These are phyloP conservation scores for Perca schrenkii DNA, from an alignment of 2,113 vertebrate genomes.

Conservation along the genomic window DNA sequence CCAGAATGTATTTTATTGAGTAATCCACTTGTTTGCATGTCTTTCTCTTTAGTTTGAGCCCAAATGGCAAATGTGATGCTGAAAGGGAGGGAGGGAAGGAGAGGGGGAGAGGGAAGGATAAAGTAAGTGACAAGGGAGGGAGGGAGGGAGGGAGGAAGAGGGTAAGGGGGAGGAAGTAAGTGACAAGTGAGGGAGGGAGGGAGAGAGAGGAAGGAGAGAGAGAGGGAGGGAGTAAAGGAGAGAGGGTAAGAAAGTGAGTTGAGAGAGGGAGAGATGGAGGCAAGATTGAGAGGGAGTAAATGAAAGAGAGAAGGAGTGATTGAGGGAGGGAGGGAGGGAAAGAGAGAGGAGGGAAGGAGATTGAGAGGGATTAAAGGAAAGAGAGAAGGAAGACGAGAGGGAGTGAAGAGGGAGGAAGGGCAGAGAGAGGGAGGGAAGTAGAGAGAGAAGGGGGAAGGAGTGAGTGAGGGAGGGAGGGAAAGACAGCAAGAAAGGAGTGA, in stretches of 20 bases:
- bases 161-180: too few relatives aligned
- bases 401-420: background rate
- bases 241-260: background rate
- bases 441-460: background rate
- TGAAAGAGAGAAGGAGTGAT: too few relatives aligned
- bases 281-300: background rate
- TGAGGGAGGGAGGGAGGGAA: background rate
- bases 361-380: too few relatives aligned
- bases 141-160: rapidly evolving
- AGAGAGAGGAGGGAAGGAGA: background rate
- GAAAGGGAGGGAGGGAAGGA: background rate
- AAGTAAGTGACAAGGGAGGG: too few relatives aligned
- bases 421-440: too few relatives aligned
- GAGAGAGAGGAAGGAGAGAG: background rate
- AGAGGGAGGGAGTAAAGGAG: too few relatives aligned
- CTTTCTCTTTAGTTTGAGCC: background rate
- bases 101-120: background rate
- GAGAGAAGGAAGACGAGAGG: background rate
- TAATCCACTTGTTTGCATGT: background rate
- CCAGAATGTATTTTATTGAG: background rate
- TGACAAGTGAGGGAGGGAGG: background rate
- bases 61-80: background rate
- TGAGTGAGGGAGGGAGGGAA: background rate
- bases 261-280: background rate
- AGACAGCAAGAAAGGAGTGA: too few relatives aligned